Evolutionary conservation across 2,113 vertebrate genomes (phyloP).

Genomic region (Hyaena hyaena): DNA sequence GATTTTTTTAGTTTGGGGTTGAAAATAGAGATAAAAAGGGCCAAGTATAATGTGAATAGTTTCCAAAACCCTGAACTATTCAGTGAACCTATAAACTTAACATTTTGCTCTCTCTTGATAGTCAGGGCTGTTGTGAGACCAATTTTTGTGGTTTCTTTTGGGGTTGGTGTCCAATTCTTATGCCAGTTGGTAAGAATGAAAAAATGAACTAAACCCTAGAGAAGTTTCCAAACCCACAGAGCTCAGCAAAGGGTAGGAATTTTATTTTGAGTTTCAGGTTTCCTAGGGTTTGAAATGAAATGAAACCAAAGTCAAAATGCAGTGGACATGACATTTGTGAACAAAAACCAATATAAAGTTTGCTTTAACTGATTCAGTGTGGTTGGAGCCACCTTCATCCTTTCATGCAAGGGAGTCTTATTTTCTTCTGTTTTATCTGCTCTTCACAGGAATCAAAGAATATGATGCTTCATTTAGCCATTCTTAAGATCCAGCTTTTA

Average conservation of each 20-base stretch:
- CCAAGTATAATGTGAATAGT: constrained; percentile 15
- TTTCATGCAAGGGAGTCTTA: not conserved
- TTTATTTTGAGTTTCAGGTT: constrained; percentile 76
- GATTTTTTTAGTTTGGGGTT: constrained; percentile 6
- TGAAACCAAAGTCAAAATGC: constrained; percentile 57
- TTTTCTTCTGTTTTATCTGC: not conserved
- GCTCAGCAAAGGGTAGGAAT: constrained; percentile 44
- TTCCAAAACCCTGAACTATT: constrained; percentile 46
- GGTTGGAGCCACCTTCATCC: not conserved
- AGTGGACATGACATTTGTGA: constrained; percentile 68
- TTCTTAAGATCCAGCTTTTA: not conserved
- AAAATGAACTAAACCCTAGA: constrained; percentile 51
- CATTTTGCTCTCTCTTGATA: constrained; percentile 49
- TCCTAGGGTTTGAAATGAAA: constrained; percentile 69
- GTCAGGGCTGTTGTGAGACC: constrained; percentile 18
- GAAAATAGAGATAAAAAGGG: constrained; percentile 38
- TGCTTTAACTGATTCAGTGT: not conserved
- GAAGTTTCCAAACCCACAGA: constrained; percentile 69
- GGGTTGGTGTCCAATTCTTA: constrained; percentile 39
- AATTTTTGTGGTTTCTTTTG: constrained; percentile 69
- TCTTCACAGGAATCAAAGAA: not conserved
- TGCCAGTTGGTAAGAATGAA: constrained; percentile 58
- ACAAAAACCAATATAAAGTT: constrained; percentile 52
- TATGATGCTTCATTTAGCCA: constrained; percentile 6
- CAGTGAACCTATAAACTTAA: constrained; percentile 52